phyloP scores from a whole-genome alignment of 2,888 invertebrate genomes.

The Stenoptilia bipunctidactyla region DNA sequence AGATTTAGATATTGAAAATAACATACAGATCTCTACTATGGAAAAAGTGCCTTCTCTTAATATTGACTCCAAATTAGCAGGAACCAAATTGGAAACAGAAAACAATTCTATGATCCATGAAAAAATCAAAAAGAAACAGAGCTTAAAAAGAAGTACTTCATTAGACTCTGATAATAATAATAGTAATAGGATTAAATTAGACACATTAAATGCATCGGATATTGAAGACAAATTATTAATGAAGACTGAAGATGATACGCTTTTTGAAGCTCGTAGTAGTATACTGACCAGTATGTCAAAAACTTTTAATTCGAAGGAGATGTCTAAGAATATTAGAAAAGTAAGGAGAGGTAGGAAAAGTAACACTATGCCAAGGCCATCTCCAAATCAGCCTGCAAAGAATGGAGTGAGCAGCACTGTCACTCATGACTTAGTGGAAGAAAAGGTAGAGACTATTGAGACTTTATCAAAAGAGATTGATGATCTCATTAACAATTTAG shows the following conservation, averaged over 20 bases:
- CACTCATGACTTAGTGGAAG: conserved; percentile 34
- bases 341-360: conserved; percentile 58
- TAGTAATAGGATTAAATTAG: conserved; percentile 62
- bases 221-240: conserved; percentile 71
- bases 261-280: conserved; percentile 60
- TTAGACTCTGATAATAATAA: conserved; percentile 70
- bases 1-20: conserved; percentile 69
- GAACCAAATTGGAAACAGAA: conserved; percentile 46
- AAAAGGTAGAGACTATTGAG: conserved; percentile 53
- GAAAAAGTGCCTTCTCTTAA: conserved; percentile 67
- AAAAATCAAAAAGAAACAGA: conserved; percentile 53
- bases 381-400: conserved; percentile 19
- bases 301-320: conserved; percentile 63
- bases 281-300: conserved; percentile 68
- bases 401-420: conserved; percentile 26
- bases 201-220: conserved; percentile 59
- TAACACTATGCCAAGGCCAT: conserved; percentile 32
- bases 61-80: conserved; percentile 52
- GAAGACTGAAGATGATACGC: conserved; percentile 73
- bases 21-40: conserved; percentile 66
- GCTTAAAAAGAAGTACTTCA: conserved; percentile 67
- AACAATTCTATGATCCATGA: conserved; percentile 38
- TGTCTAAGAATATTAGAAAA: conserved; percentile 59
- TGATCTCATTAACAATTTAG: conserved; percentile 55
- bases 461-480: conserved; percentile 58